Evolutionary conservation across 1,140 invertebrate genomes (phyloP).

Genomic region (Neuroterus valhalla): DNA sequence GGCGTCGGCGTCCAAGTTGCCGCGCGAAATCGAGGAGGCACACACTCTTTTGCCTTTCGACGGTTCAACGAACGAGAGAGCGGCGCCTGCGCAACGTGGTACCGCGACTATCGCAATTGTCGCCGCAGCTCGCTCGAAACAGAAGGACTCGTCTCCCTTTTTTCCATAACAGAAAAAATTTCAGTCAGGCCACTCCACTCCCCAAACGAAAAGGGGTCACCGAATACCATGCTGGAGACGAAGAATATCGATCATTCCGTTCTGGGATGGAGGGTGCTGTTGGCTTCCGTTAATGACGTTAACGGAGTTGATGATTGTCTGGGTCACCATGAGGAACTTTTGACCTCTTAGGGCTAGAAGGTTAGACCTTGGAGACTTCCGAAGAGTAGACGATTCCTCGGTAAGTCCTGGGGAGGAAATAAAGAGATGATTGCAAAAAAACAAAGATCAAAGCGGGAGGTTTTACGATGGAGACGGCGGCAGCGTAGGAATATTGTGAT

Average conservation of each 20-base stretch:
- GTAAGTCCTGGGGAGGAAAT: conserved; percentile 21
- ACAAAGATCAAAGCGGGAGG: conserved; percentile 58
- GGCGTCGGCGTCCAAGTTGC: conserved; percentile 15
- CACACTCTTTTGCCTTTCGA: conserved; percentile 22
- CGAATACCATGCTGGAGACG: background rate
- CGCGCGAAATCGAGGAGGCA: background rate
- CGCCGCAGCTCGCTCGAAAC: conserved; percentile 10
- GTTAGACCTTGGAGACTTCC: background rate
- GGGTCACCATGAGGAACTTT: background rate
- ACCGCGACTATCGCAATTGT: conserved; percentile 40
- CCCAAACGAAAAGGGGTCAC: conserved; percentile 13
- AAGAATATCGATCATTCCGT: background rate
- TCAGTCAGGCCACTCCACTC: background rate
- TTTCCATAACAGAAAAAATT: conserved; percentile 2
- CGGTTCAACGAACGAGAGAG: conserved; percentile 67
- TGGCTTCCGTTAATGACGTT: no score
- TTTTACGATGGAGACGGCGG: conserved; percentile 59
- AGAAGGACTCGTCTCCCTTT: conserved; percentile 19
- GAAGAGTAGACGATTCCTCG: background rate
- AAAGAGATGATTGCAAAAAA: background rate
- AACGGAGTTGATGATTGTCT: no score
- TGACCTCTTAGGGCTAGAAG: background rate
- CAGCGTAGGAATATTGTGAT: conserved; percentile 50
- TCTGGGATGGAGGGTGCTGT: background rate
- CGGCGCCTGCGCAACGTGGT: conserved; percentile 61